A percentile compares a stretch with the other conserved stretches of the same genome.
Conservation (phyloP, 2,797 vertebrate genomes). For the Apogon hyalosoma region DNA sequence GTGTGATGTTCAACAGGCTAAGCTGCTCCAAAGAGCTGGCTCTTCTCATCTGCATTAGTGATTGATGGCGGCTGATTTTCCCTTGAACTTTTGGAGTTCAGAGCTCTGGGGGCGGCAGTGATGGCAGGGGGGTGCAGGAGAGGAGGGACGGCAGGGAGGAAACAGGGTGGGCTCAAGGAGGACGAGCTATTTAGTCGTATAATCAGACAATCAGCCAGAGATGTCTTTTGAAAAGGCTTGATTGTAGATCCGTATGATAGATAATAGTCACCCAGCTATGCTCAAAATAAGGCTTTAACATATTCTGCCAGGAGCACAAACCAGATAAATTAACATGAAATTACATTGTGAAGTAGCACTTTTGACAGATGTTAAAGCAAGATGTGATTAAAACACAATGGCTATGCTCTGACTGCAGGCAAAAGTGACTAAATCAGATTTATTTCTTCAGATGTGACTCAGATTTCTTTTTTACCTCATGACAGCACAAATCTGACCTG, state of each 20-base stretch:
- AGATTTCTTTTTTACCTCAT: too few species aligned
- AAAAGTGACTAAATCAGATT: too few species aligned
- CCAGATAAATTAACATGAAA: conserved; percentile 18
- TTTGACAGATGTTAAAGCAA: conserved; percentile 13
- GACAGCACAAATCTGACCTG: too few species aligned
- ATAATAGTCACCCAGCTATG: conserved; percentile 40
- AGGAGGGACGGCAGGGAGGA: conserved; percentile 20
- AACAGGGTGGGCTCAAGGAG: conserved; percentile 47
- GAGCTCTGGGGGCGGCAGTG: conserved; percentile 36
- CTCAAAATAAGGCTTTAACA: conserved; percentile 28
- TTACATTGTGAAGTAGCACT: conserved; percentile 8
- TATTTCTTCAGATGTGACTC: too few species aligned
- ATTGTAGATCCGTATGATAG: conserved; percentile 33
- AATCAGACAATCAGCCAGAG: conserved; percentile 57
- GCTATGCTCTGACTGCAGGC: too few species aligned
- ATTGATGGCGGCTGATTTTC: conserved; percentile 75
- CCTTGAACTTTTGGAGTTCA: conserved; percentile 75
- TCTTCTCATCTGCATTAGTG: conserved; percentile 73
- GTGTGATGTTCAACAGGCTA: conserved; percentile 77
- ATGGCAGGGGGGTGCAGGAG: conserved; percentile 1
- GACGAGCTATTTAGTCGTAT: conserved; percentile 48
- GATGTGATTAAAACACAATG: neutral
- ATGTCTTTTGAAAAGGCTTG: conserved; percentile 44
- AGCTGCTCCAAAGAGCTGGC: conserved; percentile 63
- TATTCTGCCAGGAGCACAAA: conserved; percentile 15